phyloP scores from a whole-genome alignment of 1,140 invertebrate species.

The Cyrtorhinus lividipennis region DNA sequence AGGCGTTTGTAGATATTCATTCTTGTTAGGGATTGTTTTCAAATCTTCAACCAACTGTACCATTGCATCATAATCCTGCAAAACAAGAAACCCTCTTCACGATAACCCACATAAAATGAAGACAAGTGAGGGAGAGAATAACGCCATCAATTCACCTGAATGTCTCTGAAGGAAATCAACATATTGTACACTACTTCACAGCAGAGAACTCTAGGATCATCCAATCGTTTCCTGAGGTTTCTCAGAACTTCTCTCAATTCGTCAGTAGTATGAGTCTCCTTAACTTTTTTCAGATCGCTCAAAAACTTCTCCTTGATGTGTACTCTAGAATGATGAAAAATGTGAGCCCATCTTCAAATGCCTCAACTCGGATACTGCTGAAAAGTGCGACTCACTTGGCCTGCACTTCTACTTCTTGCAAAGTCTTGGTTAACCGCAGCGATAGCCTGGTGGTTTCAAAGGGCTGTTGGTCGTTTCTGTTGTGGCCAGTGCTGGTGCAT shows the following conservation, averaged over 20 bases:
- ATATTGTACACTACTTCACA: slow-evolving; percentile 88
- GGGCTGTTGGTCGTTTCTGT: slow-evolving; percentile 39
- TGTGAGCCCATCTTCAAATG: neutral
- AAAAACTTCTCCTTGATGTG: slow-evolving; percentile 98
- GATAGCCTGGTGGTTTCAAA: slow-evolving; percentile 48
- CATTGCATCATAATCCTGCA: slow-evolving; percentile 92
- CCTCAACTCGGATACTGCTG: neutral
- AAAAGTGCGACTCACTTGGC: slow-evolving; percentile 51
- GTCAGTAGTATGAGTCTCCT: slow-evolving; percentile 70
- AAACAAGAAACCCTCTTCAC: no score
- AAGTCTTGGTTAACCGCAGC: slow-evolving; percentile 58
- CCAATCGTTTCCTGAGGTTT: slow-evolving; percentile 80
- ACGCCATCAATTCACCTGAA: no score
- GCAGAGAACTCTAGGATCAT: slow-evolving; percentile 92
- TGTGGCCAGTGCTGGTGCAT: slow-evolving; percentile 47
- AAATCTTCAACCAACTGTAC: slow-evolving; percentile 93
- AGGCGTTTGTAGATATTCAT: slow-evolving; percentile 71
- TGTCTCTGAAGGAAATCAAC: slow-evolving; percentile 79
- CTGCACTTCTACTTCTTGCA: slow-evolving; percentile 89
- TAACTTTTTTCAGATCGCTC: slow-evolving; percentile 79
- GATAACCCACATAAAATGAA: no score
- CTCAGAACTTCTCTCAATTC: slow-evolving; percentile 75
- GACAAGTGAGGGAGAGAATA: no score
- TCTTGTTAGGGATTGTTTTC: slow-evolving; percentile 78
- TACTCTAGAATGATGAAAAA: slow-evolving; percentile 43